Percentiles rank a stretch among this genome's conserved stretches.
These are phyloP conservation scores for Hippasteria phrygiana DNA, from an alignment of 53 echinoderm and acorn worm species.

Conservation along the genomic window DNA sequence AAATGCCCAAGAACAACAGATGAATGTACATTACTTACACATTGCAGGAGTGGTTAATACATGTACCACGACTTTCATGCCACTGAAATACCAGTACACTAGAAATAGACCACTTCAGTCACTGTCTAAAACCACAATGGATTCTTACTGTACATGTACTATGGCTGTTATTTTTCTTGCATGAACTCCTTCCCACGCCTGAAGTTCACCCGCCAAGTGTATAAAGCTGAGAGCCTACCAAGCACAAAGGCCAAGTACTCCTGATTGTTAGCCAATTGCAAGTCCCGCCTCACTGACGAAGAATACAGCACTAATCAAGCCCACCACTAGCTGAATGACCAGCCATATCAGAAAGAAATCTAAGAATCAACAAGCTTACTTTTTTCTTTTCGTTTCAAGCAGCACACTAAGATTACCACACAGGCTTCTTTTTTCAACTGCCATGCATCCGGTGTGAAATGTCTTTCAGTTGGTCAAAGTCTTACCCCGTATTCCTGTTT, in stretches of 20 bases:
- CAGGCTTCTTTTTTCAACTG: constrained; percentile 44
- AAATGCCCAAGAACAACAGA: no score
- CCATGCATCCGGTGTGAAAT: constrained; percentile 61
- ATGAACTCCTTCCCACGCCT: constrained; percentile 43
- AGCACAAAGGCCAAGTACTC: constrained; percentile 52
- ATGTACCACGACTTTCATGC: neutral
- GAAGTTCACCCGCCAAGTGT: constrained; percentile 19
- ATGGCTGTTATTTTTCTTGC: constrained; percentile 18
- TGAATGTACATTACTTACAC: no score
- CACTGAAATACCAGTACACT: constrained; percentile 7
- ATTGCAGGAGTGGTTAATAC: no score
- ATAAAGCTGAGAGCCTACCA: constrained; percentile 1
- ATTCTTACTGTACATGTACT: constrained; percentile 11
- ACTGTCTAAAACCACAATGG: neutral
- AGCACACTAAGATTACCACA: constrained; percentile 59
- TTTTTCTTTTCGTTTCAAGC: neutral
- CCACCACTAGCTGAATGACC: constrained; percentile 25
- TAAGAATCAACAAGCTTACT: constrained; percentile 71
- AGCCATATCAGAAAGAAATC: constrained; percentile 66
- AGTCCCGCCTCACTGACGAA: constrained; percentile 47
- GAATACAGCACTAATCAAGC: constrained; percentile 42
- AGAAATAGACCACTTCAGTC: neutral
- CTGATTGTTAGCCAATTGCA: constrained; percentile 13
- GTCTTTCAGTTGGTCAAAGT: constrained; percentile 59
- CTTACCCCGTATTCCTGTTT: constrained; percentile 57